Conservation (phyloP, 2,113 vertebrate species). For the Orycteropus afer region DNA sequence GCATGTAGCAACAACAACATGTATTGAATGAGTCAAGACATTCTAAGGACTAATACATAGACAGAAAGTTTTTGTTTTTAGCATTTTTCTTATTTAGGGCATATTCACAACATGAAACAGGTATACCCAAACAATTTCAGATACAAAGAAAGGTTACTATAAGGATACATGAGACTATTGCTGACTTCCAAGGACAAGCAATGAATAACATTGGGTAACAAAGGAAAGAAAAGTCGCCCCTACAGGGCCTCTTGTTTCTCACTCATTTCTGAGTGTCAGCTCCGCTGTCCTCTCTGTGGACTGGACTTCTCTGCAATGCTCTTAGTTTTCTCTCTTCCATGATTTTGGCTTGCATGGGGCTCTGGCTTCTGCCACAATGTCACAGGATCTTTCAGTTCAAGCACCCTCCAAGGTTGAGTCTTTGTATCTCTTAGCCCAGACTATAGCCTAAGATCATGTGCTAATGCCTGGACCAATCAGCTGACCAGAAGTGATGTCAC, state of each 20-base stretch:
- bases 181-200: not conserved
- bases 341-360: not conserved
- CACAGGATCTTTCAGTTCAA: not conserved
- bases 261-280: not conserved
- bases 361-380: not conserved
- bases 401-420: not conserved
- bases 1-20: no score
- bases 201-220: not conserved
- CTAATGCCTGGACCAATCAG: not conserved
- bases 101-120: not conserved
- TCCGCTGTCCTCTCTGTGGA: not conserved
- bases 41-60: not conserved
- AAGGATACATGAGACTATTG: not conserved
- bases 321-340: not conserved
- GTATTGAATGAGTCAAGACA: not conserved
- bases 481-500: not conserved
- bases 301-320: not conserved
- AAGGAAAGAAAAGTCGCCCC: not conserved
- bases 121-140: not conserved
- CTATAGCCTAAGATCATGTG: not conserved
- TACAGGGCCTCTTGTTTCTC: not conserved
- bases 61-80: not conserved
- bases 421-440: not conserved
- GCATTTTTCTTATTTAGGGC: not conserved
- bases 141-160: not conserved